phyloP scores from a whole-genome alignment of 2,888 invertebrate genomes.

The Lasioglossum pauxillum region DNA sequence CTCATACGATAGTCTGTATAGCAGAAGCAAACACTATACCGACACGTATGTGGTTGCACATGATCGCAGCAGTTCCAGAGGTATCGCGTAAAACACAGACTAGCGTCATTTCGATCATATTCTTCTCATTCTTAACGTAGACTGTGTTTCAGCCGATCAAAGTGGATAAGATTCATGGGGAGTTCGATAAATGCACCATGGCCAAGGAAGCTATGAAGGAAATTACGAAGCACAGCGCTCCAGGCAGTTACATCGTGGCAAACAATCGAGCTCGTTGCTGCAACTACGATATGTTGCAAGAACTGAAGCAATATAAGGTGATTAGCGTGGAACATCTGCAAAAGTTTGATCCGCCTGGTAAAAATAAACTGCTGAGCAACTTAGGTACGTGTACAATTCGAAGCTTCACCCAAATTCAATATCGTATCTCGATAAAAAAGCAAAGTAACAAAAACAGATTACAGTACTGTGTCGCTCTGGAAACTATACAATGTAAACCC shows the following conservation, averaged over 20 bases:
- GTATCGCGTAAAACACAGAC: slow-evolving; percentile 54
- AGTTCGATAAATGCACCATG: slow-evolving; percentile 75
- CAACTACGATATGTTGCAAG: slow-evolving; percentile 80
- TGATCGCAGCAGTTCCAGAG: slow-evolving; percentile 79
- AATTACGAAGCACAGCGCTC: slow-evolving; percentile 79
- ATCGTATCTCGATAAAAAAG: too few species aligned
- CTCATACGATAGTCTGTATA: slow-evolving; percentile 88
- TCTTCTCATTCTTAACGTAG: background rate
- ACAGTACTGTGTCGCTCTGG: too few species aligned
- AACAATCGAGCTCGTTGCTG: slow-evolving; percentile 81
- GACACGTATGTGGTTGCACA: slow-evolving; percentile 84
- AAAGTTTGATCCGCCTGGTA: slow-evolving; percentile 84
- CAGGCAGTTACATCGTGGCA: slow-evolving; percentile 84
- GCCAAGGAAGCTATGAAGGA: slow-evolving; percentile 83
- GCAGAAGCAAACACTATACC: slow-evolving; percentile 86
- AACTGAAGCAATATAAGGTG: slow-evolving; percentile 81
- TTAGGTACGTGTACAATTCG: slow-evolving; percentile 77
- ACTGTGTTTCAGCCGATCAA: slow-evolving; percentile 68
- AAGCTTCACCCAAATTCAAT: too few species aligned
- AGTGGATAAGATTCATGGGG: slow-evolving; percentile 69
- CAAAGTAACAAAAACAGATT: too few species aligned
- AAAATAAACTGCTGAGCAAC: slow-evolving; percentile 82
- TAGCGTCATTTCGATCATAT: background rate
- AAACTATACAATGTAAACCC: too few species aligned
- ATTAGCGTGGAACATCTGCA: slow-evolving; percentile 84